Conservation (phyloP, 2,888 invertebrate genomes). For the Lithophane leautieri region DNA sequence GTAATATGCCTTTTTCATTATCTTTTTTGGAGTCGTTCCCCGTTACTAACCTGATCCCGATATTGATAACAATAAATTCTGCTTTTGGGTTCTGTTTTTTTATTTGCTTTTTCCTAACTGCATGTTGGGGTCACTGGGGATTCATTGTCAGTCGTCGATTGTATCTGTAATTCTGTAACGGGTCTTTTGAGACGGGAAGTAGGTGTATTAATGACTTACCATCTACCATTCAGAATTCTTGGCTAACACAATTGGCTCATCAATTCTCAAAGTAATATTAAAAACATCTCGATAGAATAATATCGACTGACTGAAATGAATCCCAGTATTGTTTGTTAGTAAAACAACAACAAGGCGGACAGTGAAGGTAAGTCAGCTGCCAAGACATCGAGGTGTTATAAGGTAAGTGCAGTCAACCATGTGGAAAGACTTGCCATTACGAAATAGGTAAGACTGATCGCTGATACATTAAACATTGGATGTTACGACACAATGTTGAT, state of each 20-base stretch:
- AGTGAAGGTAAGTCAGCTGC: slow-evolving; percentile 52
- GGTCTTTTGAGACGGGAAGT: slow-evolving; percentile 29
- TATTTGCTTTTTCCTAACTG: slow-evolving; percentile 48
- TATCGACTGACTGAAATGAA: slow-evolving; percentile 54
- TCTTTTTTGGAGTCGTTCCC: slow-evolving; percentile 57
- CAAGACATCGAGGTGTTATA: slow-evolving; percentile 26
- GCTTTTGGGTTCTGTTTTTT: slow-evolving; percentile 55
- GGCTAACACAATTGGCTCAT: not conserved
- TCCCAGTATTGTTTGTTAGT: slow-evolving; percentile 58
- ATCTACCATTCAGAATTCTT: slow-evolving; percentile 7
- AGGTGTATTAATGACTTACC: slow-evolving; percentile 17
- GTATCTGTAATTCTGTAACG: slow-evolving; percentile 39
- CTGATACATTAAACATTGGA: slow-evolving; percentile 35
- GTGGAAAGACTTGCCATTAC: slow-evolving; percentile 54
- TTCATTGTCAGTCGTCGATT: slow-evolving; percentile 42
- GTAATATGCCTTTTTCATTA: slow-evolving; percentile 69
- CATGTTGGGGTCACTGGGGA: slow-evolving; percentile 50
- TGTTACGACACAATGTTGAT: slow-evolving; percentile 40
- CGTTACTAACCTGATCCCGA: slow-evolving; percentile 71
- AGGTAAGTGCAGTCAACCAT: slow-evolving; percentile 52
- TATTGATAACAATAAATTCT: slow-evolving; percentile 63
- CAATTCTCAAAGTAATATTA: not conserved
- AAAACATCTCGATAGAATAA: slow-evolving; percentile 34
- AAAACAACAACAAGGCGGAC: slow-evolving; percentile 21
- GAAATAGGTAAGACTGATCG: slow-evolving; percentile 13